Percentiles rank a stretch among this genome's conserved stretches.
These are phyloP conservation scores for Phalera bucephala DNA, from an alignment of 2,888 invertebrate genomes.

Conservation along the genomic window DNA sequence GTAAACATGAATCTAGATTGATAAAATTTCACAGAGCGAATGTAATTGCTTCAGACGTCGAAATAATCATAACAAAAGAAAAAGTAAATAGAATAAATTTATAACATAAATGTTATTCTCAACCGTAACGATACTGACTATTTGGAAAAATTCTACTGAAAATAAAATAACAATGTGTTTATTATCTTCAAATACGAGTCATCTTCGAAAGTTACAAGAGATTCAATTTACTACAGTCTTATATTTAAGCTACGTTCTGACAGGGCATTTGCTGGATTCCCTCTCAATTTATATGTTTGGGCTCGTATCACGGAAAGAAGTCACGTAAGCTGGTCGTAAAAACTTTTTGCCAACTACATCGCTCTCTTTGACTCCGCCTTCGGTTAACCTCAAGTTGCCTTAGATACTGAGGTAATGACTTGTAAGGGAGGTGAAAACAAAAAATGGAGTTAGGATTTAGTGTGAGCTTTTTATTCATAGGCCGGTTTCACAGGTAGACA, in stretches of 20 bases:
- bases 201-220: constrained; percentile 15
- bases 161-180: constrained; percentile 3
- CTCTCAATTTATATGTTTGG: constrained; percentile 30
- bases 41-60: neutral
- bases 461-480: neutral
- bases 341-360: constrained; percentile 23
- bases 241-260: constrained; percentile 19
- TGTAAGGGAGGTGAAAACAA: constrained; percentile 6
- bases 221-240: constrained; percentile 26
- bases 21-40: neutral
- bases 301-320: constrained; percentile 20
- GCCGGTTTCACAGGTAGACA: too few species aligned
- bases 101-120: neutral
- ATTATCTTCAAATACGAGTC: constrained; percentile 6
- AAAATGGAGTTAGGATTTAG: constrained; percentile 3
- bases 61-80: neutral
- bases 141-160: neutral
- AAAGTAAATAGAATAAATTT: too few species aligned
- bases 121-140: neutral
- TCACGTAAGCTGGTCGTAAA: constrained; percentile 30
- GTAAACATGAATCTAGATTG: neutral
- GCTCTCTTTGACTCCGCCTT: constrained; percentile 8
- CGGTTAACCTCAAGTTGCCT: constrained; percentile 13
- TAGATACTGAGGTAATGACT: constrained; percentile 13
- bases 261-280: constrained; percentile 25